Conservation (phyloP, 2,888 invertebrate species). For the Drosophila merina region DNA sequence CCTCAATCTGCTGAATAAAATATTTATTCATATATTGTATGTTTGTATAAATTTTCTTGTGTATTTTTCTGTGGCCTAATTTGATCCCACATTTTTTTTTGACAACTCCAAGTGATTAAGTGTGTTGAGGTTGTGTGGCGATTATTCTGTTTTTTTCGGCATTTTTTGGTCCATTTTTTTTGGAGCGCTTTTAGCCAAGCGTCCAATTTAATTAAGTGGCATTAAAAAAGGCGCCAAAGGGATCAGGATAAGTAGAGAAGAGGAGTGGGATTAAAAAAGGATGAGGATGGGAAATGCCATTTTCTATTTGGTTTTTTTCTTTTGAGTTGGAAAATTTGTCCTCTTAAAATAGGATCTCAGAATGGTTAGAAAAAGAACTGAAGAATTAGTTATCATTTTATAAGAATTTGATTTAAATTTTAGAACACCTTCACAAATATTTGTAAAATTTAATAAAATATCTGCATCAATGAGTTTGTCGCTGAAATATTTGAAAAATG, state of each 20-base stretch:
- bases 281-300: not conserved
- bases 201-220: slow-evolving; percentile 64
- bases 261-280: slow-evolving; percentile 8
- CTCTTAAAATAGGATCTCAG: not conserved
- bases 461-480: slow-evolving; percentile 1
- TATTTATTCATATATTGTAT: slow-evolving; percentile 11
- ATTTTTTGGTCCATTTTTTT: slow-evolving; percentile 37
- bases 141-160: slow-evolving; percentile 20
- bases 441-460: not conserved
- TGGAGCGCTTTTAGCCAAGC: slow-evolving; percentile 20
- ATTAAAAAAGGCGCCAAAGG: slow-evolving; percentile 34
- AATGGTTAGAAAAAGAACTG: not conserved
- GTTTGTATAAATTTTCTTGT: slow-evolving; percentile 8
- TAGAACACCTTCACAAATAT: not conserved
- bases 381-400: too few relatives aligned
- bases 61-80: slow-evolving; percentile 17
- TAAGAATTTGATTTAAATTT: not conserved
- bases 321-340: not conserved
- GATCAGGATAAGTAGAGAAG: slow-evolving; percentile 3
- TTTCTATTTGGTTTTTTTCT: not conserved
- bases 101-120: slow-evolving; percentile 54
- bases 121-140: slow-evolving; percentile 57
- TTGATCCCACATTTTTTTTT: slow-evolving; percentile 28
- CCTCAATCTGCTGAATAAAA: slow-evolving; percentile 19
- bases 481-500: slow-evolving; percentile 10